Conservation (phyloP, 1,140 invertebrate species). For the Bombus confusus region DNA sequence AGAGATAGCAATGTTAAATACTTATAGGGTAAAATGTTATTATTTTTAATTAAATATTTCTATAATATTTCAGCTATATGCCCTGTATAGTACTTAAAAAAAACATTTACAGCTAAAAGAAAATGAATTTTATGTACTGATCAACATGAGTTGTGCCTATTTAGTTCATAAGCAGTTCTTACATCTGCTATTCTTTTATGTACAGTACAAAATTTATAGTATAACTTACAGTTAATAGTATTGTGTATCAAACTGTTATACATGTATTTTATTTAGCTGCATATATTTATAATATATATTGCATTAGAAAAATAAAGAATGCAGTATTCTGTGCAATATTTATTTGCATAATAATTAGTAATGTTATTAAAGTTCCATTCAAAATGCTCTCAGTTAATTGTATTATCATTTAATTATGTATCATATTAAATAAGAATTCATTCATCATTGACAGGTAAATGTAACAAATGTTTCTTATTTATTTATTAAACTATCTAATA, state of each 20-base stretch:
- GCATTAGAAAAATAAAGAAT: constrained; percentile 19
- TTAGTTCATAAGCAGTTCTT: constrained; percentile 18
- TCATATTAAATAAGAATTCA: constrained; percentile 24
- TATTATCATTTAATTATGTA: constrained; percentile 30
- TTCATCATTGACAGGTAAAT: constrained; percentile 52
- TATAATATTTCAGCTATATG: neutral
- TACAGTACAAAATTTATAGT: neutral
- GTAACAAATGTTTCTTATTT: constrained; percentile 53
- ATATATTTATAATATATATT: neutral
- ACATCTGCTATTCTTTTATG: constrained; percentile 4
- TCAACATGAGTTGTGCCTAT: constrained; percentile 62
- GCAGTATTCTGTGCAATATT: constrained; percentile 65
- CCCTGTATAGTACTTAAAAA: constrained; percentile 19
- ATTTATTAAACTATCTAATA: constrained; percentile 69
- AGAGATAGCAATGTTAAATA: neutral
- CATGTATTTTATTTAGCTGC: constrained; percentile 4
- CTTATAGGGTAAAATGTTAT: constrained; percentile 10
- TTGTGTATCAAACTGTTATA: neutral
- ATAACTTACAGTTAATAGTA: neutral
- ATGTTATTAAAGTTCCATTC: constrained; percentile 24
- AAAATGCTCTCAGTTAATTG: constrained; percentile 25
- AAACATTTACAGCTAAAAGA: neutral
- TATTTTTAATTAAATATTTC: constrained; percentile 11
- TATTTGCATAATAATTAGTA: constrained; percentile 64
- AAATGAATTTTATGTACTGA: constrained; percentile 13